Evolutionary conservation across 2,888 invertebrate species (phyloP).

Genomic region (Eristalis intricaria): DNA sequence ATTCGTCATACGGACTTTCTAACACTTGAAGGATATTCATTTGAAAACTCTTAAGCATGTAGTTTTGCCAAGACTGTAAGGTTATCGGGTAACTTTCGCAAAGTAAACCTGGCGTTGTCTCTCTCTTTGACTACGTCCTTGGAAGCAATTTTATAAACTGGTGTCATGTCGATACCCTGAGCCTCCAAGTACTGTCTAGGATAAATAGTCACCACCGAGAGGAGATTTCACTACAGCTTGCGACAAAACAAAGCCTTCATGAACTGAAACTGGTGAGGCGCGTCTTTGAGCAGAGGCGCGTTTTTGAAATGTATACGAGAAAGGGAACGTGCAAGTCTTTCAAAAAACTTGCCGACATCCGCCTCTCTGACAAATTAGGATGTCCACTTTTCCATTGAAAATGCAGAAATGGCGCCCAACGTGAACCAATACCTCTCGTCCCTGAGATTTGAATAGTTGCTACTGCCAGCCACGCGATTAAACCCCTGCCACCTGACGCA

Average conservation of each 20-base stretch:
- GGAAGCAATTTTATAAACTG: constrained; percentile 86
- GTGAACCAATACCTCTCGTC: too few relatives aligned
- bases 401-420: too few relatives aligned
- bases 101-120: constrained; percentile 92
- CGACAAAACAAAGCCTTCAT: constrained; percentile 95
- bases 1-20: constrained; percentile 95
- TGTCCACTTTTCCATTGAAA: too few relatives aligned
- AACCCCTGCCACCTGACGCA: too few relatives aligned
- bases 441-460: too few relatives aligned
- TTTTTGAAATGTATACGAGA: too few relatives aligned
- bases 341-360: too few relatives aligned
- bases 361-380: too few relatives aligned
- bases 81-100: constrained; percentile 89
- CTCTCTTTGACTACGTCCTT: constrained; percentile 96
- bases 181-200: constrained; percentile 86
- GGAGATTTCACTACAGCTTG: constrained; percentile 98
- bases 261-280: constrained; percentile 98
- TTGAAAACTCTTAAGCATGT: constrained; percentile 91
- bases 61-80: constrained; percentile 96
- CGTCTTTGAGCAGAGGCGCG: constrained; percentile 94
- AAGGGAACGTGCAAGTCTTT: too few relatives aligned
- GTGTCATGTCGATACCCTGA: constrained; percentile 87
- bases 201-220: constrained; percentile 96
- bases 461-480: too few relatives aligned
- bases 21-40: constrained; percentile 85